phyloP scores from a whole-genome alignment of 1,140 invertebrate species.

The Macrosteles quadrilineatus region DNA sequence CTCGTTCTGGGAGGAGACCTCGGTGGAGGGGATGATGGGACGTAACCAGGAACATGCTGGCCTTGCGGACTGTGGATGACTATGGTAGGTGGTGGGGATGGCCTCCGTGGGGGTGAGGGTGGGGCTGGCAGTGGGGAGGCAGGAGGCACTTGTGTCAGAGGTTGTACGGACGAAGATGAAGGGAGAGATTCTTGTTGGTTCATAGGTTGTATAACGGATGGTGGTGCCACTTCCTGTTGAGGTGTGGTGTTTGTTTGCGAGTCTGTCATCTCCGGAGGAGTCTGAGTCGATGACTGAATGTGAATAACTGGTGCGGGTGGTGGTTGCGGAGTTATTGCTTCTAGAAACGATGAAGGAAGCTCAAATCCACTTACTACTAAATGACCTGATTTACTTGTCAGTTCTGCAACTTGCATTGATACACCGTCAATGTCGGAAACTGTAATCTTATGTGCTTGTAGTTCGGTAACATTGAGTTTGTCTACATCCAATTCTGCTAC shows the following conservation, averaged over 20 bases:
- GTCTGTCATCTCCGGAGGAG: slow-evolving; percentile 21
- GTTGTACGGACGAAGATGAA: too few relatives aligned
- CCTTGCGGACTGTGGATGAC: slow-evolving; percentile 27
- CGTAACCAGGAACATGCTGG: slow-evolving; percentile 22
- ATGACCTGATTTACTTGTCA: slow-evolving; percentile 63
- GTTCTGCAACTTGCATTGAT: slow-evolving; percentile 66
- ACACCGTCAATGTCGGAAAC: slow-evolving; percentile 77
- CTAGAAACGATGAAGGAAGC: slow-evolving; percentile 53
- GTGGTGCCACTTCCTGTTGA: slow-evolving; percentile 3
- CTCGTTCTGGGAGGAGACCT: background rate
- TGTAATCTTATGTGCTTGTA: slow-evolving; percentile 73
- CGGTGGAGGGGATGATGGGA: slow-evolving; percentile 14
- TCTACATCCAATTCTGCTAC: slow-evolving; percentile 76
- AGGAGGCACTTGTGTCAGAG: too few relatives aligned
- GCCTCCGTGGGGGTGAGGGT: background rate
- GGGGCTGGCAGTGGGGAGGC: background rate
- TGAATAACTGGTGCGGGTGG: slow-evolving; percentile 16
- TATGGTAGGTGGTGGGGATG: slow-evolving; percentile 25
- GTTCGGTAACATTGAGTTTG: slow-evolving; percentile 69
- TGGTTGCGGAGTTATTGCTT: slow-evolving; percentile 43
- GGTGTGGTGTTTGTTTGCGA: slow-evolving; percentile 25
- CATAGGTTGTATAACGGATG: background rate
- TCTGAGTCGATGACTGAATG: slow-evolving; percentile 30
- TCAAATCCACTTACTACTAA: slow-evolving; percentile 64
- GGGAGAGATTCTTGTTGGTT: too few relatives aligned